These are phyloP conservation scores for Acleris cristana DNA, from an alignment of 2,888 invertebrate species.

Conservation along the genomic window DNA sequence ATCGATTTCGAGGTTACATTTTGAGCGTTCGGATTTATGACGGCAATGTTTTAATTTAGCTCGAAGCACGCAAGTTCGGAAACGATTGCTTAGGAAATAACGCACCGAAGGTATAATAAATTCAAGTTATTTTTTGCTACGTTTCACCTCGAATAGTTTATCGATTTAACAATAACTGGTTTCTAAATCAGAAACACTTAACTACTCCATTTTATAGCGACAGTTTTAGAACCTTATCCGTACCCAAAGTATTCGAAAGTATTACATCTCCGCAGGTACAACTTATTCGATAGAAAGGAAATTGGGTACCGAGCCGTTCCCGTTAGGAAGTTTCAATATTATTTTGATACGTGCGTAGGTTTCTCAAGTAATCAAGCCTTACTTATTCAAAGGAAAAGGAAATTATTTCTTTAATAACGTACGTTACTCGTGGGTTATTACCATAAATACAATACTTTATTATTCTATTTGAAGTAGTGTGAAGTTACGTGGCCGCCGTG, in stretches of 20 bases:
- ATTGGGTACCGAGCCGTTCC: slow-evolving; percentile 29
- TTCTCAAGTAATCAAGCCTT: slow-evolving; percentile 26
- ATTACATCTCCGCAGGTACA: slow-evolving; percentile 8
- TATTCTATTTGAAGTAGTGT: slow-evolving; percentile 7
- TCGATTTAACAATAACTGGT: not conserved
- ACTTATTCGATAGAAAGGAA: slow-evolving; percentile 34
- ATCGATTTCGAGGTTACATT: slow-evolving; percentile 69
- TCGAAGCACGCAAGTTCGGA: slow-evolving; percentile 23
- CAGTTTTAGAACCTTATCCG: slow-evolving; percentile 8
- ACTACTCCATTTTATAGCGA: not conserved
- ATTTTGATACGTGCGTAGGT: slow-evolving; percentile 34
- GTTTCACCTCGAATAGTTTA: slow-evolving; percentile 1
- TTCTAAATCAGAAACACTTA: slow-evolving; percentile 3
- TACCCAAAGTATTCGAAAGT: slow-evolving; percentile 16
- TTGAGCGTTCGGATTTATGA: slow-evolving; percentile 33
- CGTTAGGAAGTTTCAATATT: slow-evolving; percentile 27
- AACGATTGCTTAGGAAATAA: slow-evolving; percentile 18
- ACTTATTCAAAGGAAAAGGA: slow-evolving; percentile 30
- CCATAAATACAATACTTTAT: slow-evolving; percentile 19
- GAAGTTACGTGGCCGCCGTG: not conserved
- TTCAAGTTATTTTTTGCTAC: not conserved
- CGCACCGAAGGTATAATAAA: slow-evolving; percentile 6
- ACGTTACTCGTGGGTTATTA: not conserved
- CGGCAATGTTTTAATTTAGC: slow-evolving; percentile 32
- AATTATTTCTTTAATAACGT: slow-evolving; percentile 25